These are phyloP conservation scores for Oscheius sp. DNA, from an alignment of 2,888 invertebrate genomes.

Conservation along the genomic window DNA sequence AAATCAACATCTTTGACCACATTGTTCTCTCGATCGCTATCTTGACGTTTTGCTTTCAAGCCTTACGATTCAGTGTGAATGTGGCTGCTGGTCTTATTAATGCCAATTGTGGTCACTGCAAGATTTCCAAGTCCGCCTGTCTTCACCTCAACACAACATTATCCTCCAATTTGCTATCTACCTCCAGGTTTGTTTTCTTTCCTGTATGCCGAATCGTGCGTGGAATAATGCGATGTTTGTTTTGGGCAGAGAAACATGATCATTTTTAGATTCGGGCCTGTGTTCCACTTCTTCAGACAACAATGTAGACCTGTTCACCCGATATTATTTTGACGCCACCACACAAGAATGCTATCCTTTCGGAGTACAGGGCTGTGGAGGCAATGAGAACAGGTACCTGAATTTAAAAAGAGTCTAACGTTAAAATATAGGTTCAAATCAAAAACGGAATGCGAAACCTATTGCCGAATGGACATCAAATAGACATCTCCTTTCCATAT, in stretches of 20 bases:
- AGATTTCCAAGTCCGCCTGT: constrained; percentile 65
- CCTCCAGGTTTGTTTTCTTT: constrained; percentile 50
- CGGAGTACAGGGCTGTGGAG: constrained; percentile 65
- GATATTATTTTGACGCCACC: constrained; percentile 59
- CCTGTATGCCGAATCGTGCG: background rate
- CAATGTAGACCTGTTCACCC: constrained; percentile 47
- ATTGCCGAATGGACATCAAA: constrained; percentile 37
- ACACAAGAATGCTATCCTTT: constrained; percentile 70
- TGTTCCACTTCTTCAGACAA: constrained; percentile 45
- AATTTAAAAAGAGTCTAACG: background rate
- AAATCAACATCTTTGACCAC: too few relatives aligned
- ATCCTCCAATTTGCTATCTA: constrained; percentile 68
- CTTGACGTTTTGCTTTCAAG: too few relatives aligned
- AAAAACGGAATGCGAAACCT: constrained; percentile 45
- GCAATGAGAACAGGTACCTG: constrained; percentile 58
- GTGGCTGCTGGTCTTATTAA: constrained; percentile 1
- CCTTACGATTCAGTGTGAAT: background rate
- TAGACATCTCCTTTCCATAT: background rate
- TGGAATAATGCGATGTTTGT: constrained; percentile 10
- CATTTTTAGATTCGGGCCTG: constrained; percentile 57
- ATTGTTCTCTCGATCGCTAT: too few relatives aligned
- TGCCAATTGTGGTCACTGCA: constrained; percentile 35
- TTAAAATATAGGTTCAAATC: constrained; percentile 41
- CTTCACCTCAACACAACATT: constrained; percentile 64
- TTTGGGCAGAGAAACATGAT: background rate